Evolutionary conservation across 2,888 invertebrate genomes (phyloP).

Genomic region (Vesta saturnalis): DNA sequence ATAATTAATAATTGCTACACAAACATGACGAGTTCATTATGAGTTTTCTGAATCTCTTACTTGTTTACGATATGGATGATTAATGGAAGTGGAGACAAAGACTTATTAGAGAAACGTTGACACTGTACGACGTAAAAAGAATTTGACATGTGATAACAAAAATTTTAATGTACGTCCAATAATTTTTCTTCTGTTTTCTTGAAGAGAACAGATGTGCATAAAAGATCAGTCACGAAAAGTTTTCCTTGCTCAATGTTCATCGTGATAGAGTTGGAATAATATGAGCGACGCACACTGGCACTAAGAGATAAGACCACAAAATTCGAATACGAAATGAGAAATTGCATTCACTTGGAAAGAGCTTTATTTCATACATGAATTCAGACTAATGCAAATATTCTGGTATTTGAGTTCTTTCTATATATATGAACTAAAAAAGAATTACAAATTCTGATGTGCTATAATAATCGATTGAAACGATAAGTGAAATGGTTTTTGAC

Average conservation of each 20-base stretch:
- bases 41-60: no score
- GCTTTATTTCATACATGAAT: conserved; percentile 15
- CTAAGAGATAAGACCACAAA: conserved; percentile 14
- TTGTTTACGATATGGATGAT: no score
- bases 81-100: no score
- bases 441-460: no score
- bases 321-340: conserved; percentile 15
- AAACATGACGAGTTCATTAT: no score
- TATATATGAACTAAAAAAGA: background rate
- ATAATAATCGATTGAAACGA: no score
- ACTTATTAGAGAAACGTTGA: no score
- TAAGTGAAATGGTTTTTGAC: no score
- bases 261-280: conserved; percentile 10
- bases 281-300: conserved; percentile 4
- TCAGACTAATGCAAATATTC: conserved; percentile 12
- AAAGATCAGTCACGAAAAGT: conserved; percentile 10
- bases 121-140: no score
- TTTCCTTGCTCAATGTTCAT: conserved; percentile 6
- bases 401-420: background rate
- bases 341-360: conserved; percentile 13
- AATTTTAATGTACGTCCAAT: background rate
- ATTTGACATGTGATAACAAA: no score
- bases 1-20: no score
- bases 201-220: conserved; percentile 4
- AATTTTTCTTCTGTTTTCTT: background rate